Percentiles rank a stretch among this genome's conserved stretches.
Evolutionary conservation across 2,797 vertebrate genomes (phyloP).

Genomic region (Sciurus vulgaris): DNA sequence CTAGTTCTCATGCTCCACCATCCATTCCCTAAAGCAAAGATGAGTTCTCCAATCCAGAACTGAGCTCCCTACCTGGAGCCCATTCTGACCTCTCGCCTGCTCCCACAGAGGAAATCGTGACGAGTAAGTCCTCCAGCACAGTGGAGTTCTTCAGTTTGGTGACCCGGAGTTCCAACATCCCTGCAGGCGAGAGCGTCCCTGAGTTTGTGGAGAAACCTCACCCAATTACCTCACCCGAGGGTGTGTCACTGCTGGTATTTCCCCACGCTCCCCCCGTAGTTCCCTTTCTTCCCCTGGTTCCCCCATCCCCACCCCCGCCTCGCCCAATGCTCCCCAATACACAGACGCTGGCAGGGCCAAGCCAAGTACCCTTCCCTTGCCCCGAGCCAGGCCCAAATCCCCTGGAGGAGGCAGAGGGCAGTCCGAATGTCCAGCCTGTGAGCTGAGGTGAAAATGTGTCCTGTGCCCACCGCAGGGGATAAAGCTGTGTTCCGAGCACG

Average conservation of each 20-base stretch:
- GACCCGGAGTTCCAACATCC: conserved; percentile 84
- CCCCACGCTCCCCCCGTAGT: background rate
- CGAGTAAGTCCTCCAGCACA: conserved; percentile 81
- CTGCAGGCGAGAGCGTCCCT: conserved; percentile 86
- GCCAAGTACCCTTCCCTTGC: background rate
- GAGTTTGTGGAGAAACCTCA: conserved; percentile 88
- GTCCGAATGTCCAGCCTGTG: background rate
- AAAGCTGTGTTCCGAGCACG: conserved; percentile 85
- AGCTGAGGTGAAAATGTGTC: background rate
- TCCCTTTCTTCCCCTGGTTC: background rate
- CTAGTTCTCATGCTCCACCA: background rate
- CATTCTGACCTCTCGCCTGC: background rate
- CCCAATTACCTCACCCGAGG: conserved; percentile 80
- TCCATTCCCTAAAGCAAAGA: background rate
- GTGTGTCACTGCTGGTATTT: conserved; percentile 72
- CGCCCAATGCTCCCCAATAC: background rate
- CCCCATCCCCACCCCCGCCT: background rate
- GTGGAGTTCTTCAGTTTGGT: conserved; percentile 87
- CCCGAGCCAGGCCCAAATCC: background rate
- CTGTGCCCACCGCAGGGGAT: conserved; percentile 75
- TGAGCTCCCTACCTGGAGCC: background rate
- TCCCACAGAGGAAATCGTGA: conserved; percentile 73
- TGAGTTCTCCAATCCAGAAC: background rate
- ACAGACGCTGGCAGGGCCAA: background rate
- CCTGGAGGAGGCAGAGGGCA: background rate